A percentile compares a stretch with the other conserved stretches of the same genome.
These are phyloP conservation scores for Marronus borbonicus DNA, from an alignment of 2,888 invertebrate species.

Conservation along the genomic window DNA sequence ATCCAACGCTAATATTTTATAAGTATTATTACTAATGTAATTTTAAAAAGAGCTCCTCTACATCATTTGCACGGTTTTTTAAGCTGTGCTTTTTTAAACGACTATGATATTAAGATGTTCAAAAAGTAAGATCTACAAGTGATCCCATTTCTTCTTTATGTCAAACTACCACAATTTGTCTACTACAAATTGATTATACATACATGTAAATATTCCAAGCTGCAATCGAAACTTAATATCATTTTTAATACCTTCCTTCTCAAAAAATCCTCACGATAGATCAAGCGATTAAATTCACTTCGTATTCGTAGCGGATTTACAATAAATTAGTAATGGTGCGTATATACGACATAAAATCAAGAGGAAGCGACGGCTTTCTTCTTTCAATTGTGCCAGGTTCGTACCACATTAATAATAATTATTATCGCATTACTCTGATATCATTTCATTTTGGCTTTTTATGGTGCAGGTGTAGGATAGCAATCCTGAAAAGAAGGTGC, in stretches of 20 bases:
- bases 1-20: no score
- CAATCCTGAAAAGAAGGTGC: conserved; percentile 47
- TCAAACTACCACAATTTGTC: no score
- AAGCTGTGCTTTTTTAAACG: no score
- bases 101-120: no score
- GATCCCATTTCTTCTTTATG: no score
- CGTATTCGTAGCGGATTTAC: conserved; percentile 7
- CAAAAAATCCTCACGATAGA: background rate
- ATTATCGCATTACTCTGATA: conserved; percentile 57
- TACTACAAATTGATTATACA: no score
- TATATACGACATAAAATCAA: conserved; percentile 1
- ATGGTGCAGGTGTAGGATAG: conserved; percentile 54
- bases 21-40: no score
- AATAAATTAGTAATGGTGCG: conserved; percentile 21
- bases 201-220: no score
- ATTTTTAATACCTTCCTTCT: background rate
- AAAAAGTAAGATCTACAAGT: no score
- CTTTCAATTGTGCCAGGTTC: conserved; percentile 49
- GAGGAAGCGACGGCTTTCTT: conserved; percentile 26
- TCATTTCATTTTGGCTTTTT: conserved; percentile 55
- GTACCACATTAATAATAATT: conserved; percentile 54
- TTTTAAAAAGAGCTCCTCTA: no score
- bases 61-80: no score
- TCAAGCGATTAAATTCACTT: background rate
- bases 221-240: background rate